phyloP scores from a whole-genome alignment of 2,113 vertebrate genomes.

The Pedetes capensis region DNA sequence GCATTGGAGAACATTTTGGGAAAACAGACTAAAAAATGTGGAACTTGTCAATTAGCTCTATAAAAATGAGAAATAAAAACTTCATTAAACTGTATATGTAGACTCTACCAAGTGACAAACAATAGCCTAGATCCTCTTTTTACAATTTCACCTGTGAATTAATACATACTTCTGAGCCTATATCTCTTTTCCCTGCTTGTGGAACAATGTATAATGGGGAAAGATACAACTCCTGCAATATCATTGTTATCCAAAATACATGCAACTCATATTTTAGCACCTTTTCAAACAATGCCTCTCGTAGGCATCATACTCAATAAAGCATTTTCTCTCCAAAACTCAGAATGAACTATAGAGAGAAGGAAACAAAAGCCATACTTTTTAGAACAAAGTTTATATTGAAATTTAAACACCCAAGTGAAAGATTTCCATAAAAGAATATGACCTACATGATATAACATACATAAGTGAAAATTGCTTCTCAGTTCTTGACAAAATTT shows the following conservation, averaged over 20 bases:
- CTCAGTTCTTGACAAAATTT: conserved; percentile 80
- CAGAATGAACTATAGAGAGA: conserved; percentile 78
- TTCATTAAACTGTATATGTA: background rate
- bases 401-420: conserved; percentile 83
- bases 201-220: conserved; percentile 28
- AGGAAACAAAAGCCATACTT: conserved; percentile 78
- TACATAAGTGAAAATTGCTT: conserved; percentile 83
- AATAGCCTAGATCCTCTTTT: background rate
- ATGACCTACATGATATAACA: conserved; percentile 80
- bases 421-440: conserved; percentile 85
- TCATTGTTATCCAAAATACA: conserved; percentile 73
- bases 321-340: conserved; percentile 77
- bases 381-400: conserved; percentile 82
- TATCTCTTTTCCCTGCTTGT: background rate
- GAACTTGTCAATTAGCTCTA: background rate
- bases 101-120: background rate
- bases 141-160: conserved; percentile 55
- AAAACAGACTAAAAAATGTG: background rate
- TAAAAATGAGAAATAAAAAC: background rate
- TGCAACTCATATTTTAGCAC: conserved; percentile 72
- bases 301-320: conserved; percentile 80
- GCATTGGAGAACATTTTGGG: background rate
- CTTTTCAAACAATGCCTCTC: conserved; percentile 77
- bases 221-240: conserved; percentile 28
- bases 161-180: conserved; percentile 29